phyloP scores from a whole-genome alignment of 35 echinoderm and acorn worm species.

The Ptychodera flava region DNA sequence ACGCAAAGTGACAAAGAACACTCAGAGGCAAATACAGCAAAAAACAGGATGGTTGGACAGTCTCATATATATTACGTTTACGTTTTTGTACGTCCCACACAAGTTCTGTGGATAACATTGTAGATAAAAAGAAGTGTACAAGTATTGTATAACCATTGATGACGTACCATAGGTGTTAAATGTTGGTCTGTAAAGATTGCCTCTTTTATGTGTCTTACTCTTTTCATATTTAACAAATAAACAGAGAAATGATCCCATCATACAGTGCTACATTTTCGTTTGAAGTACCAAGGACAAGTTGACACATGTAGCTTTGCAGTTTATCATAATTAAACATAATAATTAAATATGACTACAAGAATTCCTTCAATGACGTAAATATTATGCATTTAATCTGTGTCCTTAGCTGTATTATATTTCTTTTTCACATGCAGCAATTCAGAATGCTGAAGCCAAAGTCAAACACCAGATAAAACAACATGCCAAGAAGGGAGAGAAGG shows the following conservation, averaged over 20 bases:
- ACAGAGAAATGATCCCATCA: neutral
- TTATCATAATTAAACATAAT: neutral
- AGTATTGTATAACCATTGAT: too few species aligned
- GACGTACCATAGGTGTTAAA: too few species aligned
- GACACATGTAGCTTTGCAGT: neutral
- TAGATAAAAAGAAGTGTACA: too few species aligned
- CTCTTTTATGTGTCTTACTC: too few species aligned
- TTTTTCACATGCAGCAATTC: conserved; percentile 52
- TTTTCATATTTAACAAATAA: too few species aligned
- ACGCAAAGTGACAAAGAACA: too few species aligned
- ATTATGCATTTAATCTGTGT: neutral
- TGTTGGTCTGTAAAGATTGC: too few species aligned
- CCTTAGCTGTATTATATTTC: neutral
- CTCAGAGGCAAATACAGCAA: too few species aligned
- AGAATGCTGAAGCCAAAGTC: conserved; percentile 75
- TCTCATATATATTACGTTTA: too few species aligned
- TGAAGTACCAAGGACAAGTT: neutral
- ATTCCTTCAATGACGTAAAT: neutral
- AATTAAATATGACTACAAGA: neutral
- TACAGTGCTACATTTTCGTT: neutral
- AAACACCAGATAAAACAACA: conserved; percentile 86
- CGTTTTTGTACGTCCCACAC: too few species aligned
- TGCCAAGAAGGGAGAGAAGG: conserved; percentile 83
- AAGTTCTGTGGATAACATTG: too few species aligned
- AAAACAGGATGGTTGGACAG: too few species aligned